Conservation (phyloP, 2,888 invertebrate species). For the Coecobrya sp. region DNA sequence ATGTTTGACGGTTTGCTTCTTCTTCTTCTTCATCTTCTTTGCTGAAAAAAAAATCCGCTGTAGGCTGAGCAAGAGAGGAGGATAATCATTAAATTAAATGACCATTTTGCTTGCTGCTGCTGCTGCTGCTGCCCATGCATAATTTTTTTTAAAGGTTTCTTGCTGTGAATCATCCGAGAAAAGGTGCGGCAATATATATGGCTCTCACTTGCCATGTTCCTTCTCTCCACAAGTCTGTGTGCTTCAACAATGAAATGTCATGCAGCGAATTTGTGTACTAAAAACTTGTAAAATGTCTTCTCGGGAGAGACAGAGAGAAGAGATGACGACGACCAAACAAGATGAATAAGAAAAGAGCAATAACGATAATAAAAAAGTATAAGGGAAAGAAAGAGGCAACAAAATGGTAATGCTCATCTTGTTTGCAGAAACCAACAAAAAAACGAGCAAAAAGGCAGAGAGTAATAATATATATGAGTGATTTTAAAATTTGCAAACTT, state of each 20-base stretch:
- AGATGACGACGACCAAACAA: no score
- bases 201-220: constrained; percentile 35
- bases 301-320: background rate
- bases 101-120: constrained; percentile 75
- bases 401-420: constrained; percentile 45
- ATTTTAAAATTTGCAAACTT: constrained; percentile 77
- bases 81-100: constrained; percentile 82
- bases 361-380: constrained; percentile 4
- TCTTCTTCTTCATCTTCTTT: constrained; percentile 21
- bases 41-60: constrained; percentile 61
- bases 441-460: constrained; percentile 33
- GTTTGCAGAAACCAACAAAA: constrained; percentile 60
- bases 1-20: constrained; percentile 56
- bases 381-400: constrained; percentile 18
- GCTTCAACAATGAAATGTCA: constrained; percentile 43
- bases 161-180: constrained; percentile 81
- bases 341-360: constrained; percentile 38
- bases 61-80: constrained; percentile 68
- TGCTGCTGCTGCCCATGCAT: constrained; percentile 73
- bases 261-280: constrained; percentile 14
- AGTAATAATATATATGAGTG: constrained; percentile 69
- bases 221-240: background rate
- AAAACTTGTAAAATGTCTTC: constrained; percentile 21
- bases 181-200: constrained; percentile 78
- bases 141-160: constrained; percentile 70